Base-by-base conservation (phyloP, 2,113 vertebrate species). In the Tachysurus vachellii region DNA sequence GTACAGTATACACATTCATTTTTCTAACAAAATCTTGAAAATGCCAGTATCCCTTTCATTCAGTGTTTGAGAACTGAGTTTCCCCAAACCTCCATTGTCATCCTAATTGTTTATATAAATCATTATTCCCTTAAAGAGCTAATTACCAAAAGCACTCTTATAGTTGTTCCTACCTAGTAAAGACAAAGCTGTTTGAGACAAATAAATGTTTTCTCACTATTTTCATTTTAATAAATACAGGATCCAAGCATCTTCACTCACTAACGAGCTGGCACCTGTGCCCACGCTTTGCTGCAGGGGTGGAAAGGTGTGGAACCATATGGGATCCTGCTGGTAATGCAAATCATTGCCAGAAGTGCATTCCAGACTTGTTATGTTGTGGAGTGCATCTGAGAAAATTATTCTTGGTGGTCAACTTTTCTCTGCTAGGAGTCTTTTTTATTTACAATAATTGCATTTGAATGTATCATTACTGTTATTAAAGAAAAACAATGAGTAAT, bases 181-280 rank as follows among this genome's bases (percentile, higher is more conserved):
- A 80, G 42, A 61, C 36, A 36, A 47, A 77, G 59, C 6, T 64
- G n/a, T 44, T 31, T 36, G 6, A 42, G 28, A 66, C 11, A 68
- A 83, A 66, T n/a, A 44, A 77, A 54, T 54, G 14, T 62, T 84
- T 82, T 71, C 76, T 77, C 59, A 79, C 70, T 79, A 50, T 57
- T 86, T 70, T 83, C 59, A 68, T 75, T 86, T 36, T 6, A 89
- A 61, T 75, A 83, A 73, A 88, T 47, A 73, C 14, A 82, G 68
- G 92, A 93, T 93, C 88, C 91, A 91, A 91, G 86, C 94, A 89
- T 92, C 93, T 61, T 83, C 92, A 91, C 93, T 84, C 91, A 93
- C 89, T 91, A 93, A 93, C 94, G 94, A 94, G 94, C 93, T 94
- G 94, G 93, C 93, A 94, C 91, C 85, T 85, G 79, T 92, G 90